Conservation (phyloP, 2,113 vertebrate species). For the Ceratotherium simum region DNA sequence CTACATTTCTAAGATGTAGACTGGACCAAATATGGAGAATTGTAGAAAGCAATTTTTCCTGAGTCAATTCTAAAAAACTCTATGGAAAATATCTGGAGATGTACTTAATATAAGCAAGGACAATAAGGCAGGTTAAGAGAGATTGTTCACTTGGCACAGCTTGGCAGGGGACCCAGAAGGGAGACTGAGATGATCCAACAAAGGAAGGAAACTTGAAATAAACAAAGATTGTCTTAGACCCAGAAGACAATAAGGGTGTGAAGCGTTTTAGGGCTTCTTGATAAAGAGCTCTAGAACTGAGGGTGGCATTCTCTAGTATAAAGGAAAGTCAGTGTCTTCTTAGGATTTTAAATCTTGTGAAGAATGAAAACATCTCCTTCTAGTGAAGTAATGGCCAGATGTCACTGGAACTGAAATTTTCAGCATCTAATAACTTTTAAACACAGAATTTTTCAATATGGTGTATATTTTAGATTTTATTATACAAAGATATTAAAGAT, state of each 20-base stretch:
- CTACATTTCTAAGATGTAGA: conserved; percentile 30
- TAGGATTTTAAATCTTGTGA: not conserved
- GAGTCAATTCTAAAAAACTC: conserved; percentile 16
- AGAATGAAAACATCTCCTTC: not conserved
- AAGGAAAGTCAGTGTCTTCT: not conserved
- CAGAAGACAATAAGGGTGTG: conserved; percentile 57
- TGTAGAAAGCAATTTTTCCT: conserved; percentile 29
- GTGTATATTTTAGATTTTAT: not conserved
- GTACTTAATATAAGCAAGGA: conserved; percentile 16
- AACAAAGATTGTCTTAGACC: conserved; percentile 70
- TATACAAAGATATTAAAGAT: not conserved
- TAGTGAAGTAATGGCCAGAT: not conserved
- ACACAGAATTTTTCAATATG: conserved; percentile 1
- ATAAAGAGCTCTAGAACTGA: conserved; percentile 50
- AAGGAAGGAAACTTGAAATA: conserved; percentile 75
- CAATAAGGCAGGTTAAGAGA: conserved; percentile 1
- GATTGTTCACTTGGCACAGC: not conserved
- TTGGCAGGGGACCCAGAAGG: conserved; percentile 58
- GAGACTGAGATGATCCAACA: conserved; percentile 45
- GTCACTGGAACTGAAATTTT: conserved; percentile 5
- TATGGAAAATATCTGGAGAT: conserved; percentile 24
- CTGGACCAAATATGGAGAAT: not conserved
- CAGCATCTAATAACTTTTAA: not conserved
- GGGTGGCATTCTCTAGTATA: not conserved
- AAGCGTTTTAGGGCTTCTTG: conserved; percentile 59